Conservation (phyloP, 2,113 vertebrate genomes). For the Thunnus thynnus region DNA sequence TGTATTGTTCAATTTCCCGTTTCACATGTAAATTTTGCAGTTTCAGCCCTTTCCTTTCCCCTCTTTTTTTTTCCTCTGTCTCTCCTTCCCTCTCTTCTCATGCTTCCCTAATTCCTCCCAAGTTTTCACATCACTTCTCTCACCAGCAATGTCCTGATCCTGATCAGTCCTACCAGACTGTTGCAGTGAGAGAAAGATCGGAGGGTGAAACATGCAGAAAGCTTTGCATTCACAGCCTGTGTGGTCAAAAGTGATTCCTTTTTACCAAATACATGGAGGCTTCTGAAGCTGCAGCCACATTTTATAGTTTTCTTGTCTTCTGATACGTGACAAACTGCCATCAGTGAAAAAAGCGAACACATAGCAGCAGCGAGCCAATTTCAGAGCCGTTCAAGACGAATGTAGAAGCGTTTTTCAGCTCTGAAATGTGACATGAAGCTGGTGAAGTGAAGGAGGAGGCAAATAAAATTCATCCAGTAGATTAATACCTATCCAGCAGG, state of each 20-base stretch:
- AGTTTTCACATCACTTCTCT: not conserved
- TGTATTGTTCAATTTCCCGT: not conserved
- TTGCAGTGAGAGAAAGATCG: not conserved
- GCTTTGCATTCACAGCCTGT: not conserved
- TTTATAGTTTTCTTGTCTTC: not conserved
- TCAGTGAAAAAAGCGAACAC: not conserved
- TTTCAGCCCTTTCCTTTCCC: not conserved
- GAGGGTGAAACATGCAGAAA: not conserved
- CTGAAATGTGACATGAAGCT: not conserved
- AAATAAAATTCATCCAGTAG: not conserved
- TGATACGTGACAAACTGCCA: not conserved
- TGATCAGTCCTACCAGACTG: not conserved
- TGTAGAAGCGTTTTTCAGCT: not conserved
- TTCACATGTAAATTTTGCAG: not conserved
- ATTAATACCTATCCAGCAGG: constrained; percentile 66
- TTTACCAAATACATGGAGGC: not conserved
- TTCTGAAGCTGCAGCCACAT: not conserved
- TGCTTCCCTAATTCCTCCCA: not conserved
- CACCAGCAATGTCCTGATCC: not conserved
- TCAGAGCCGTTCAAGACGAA: not conserved
- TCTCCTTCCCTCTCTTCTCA: not conserved
- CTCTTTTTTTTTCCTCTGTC: not conserved
- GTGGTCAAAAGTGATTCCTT: not conserved
- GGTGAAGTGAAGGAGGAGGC: not conserved
- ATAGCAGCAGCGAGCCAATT: not conserved